Conservation (phyloP, 2,113 vertebrate species). For the Saccopteryx leptura region DNA sequence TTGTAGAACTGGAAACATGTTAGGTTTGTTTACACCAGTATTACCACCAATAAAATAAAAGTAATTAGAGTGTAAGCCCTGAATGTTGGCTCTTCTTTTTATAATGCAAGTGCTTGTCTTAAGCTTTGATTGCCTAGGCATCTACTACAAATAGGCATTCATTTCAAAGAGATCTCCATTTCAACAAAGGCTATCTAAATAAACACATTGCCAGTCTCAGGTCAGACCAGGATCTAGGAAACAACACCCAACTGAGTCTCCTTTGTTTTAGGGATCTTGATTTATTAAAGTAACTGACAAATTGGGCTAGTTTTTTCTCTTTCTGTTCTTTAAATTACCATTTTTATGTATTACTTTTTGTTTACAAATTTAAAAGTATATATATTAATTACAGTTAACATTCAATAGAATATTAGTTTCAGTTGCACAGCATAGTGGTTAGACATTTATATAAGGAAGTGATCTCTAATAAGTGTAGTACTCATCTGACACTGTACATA, state of each 20-base stretch:
- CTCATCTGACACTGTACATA: too few species aligned
- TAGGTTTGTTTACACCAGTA: neutral
- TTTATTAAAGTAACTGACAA: neutral
- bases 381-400: neutral
- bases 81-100: neutral
- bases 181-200: neutral
- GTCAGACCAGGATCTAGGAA: neutral
- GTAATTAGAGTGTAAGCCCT: neutral
- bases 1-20: neutral
- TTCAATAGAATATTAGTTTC: neutral
- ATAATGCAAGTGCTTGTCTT: neutral
- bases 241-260: neutral
- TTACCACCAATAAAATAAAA: neutral
- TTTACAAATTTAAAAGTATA: neutral
- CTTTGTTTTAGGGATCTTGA: neutral
- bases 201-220: neutral
- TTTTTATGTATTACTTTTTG: neutral
- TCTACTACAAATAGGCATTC: neutral
- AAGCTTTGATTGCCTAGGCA: neutral
- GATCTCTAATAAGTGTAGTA: too few species aligned
- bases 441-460: too few species aligned
- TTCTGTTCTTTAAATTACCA: neutral
- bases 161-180: neutral
- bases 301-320: neutral
- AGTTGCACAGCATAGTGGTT: neutral